phyloP scores from a whole-genome alignment of 2,113 vertebrate species.

The Pelecanoides urinatrix region DNA sequence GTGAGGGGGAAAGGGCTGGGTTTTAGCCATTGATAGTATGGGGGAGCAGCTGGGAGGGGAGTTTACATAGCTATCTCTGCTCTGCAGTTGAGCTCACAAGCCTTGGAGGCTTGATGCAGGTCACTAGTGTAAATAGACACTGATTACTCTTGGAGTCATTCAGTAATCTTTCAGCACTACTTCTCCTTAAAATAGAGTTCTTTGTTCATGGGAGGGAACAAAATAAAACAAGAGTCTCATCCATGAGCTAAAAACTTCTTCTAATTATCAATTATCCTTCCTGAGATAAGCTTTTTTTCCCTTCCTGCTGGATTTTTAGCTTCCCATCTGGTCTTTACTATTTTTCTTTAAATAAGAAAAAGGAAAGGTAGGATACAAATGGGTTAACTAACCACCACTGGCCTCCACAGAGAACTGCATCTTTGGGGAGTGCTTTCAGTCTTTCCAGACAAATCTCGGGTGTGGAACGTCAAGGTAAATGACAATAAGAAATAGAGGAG shows the following conservation, averaged over 20 bases:
- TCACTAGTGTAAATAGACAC: conserved; percentile 29
- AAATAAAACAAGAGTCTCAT: not conserved
- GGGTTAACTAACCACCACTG: not conserved
- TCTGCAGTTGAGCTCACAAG: not conserved
- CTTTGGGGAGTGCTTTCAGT: not conserved
- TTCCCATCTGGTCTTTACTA: not conserved
- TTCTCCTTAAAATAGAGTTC: conserved; percentile 13
- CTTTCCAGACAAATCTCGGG: not conserved
- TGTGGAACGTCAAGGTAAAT: not conserved
- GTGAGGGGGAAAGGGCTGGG: not conserved
- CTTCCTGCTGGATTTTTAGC: not conserved
- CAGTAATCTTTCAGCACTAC: not conserved
- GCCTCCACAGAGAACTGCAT: not conserved
- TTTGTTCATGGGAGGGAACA: not conserved
- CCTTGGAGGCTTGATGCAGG: not conserved
- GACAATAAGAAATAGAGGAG: not conserved
- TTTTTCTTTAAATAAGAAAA: not conserved
- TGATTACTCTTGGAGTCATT: conserved; percentile 13
- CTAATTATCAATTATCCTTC: conserved; percentile 10
- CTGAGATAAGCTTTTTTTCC: not conserved
- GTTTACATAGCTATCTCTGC: not conserved
- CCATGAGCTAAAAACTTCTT: not conserved
- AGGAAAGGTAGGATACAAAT: not conserved
- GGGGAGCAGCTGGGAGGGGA: not conserved
- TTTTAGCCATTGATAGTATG: not conserved